phyloP scores from a whole-genome alignment of 2,113 vertebrate genomes.

The Brachypodius melanocephalos region DNA sequence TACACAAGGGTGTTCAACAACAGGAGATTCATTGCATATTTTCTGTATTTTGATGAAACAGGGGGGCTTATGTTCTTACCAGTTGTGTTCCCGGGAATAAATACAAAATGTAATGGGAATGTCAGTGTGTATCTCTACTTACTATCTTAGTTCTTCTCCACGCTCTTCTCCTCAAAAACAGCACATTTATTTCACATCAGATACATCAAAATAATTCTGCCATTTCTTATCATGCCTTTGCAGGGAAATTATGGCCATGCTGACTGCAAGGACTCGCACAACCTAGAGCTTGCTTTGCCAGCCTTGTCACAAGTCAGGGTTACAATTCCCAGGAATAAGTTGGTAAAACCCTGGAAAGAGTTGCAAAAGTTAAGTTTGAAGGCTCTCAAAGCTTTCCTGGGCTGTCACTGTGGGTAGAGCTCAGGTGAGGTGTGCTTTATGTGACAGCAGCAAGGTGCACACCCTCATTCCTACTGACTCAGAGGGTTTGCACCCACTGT shows the following conservation, averaged over 20 bases:
- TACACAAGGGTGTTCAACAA: neutral
- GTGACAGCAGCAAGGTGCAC: neutral
- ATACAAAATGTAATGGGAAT: neutral
- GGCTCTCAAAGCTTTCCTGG: conserved; percentile 13
- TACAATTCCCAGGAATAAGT: conserved; percentile 35
- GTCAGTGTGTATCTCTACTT: neutral
- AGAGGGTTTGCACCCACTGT: neutral
- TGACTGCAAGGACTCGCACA: neutral
- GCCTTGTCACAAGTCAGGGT: neutral
- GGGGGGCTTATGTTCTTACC: neutral
- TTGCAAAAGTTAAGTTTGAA: neutral
- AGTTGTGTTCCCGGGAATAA: neutral
- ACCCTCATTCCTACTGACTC: accelerated
- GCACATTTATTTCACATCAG: neutral
- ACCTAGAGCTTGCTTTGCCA: conserved; percentile 31
- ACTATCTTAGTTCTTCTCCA: neutral
- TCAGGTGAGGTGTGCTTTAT: neutral
- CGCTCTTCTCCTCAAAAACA: neutral
- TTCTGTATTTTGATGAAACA: neutral
- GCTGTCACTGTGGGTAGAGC: neutral
- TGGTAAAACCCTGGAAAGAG: neutral
- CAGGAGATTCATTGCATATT: neutral
- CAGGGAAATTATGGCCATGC: neutral
- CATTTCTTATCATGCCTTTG: neutral
- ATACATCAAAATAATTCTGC: conserved; percentile 6